Evolutionary conservation across 2,797 vertebrate genomes (phyloP).

Genomic region (Hephaestus fuliginosus): DNA sequence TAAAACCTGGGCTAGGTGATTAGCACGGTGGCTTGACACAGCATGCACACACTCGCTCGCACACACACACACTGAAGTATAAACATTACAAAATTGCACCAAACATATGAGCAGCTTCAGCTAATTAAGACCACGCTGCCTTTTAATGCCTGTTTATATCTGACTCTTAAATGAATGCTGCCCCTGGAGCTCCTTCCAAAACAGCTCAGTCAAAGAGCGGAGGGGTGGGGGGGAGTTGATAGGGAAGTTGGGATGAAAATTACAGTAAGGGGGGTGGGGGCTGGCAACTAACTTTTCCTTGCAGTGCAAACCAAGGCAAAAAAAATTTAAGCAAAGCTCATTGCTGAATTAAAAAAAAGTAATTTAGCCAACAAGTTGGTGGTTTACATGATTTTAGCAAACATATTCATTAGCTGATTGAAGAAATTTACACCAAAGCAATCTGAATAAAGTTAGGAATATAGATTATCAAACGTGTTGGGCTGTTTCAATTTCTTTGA

Average conservation of each 20-base stretch:
- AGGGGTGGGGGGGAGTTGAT: conserved; percentile 16
- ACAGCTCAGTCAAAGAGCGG: conserved; percentile 38
- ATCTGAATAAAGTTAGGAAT: conserved; percentile 2
- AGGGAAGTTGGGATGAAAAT: conserved; percentile 41
- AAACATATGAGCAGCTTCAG: conserved; percentile 69
- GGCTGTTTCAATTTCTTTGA: conserved; percentile 44
- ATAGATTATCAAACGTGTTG: conserved; percentile 40
- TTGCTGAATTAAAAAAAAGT: conserved; percentile 17
- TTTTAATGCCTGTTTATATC: conserved; percentile 81
- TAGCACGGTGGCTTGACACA: conserved; percentile 65
- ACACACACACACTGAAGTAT: conserved; percentile 52
- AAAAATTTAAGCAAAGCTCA: conserved; percentile 1
- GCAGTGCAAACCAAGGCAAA: conserved; percentile 20
- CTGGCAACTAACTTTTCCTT: conserved; percentile 31
- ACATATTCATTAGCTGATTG: conserved; percentile 37
- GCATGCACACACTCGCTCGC: conserved; percentile 35
- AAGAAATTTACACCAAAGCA: conserved; percentile 16
- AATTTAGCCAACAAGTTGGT: background rate
- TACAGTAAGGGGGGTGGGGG: conserved; percentile 24
- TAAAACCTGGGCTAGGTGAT: conserved; percentile 71
- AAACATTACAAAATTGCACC: conserved; percentile 78
- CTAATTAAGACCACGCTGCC: conserved; percentile 80
- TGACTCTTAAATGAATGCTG: conserved; percentile 70
- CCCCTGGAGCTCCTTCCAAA: conserved; percentile 70
- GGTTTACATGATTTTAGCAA: conserved; percentile 32